Evolutionary conservation across 2,888 invertebrate genomes (phyloP).

Genomic region (Carabus problematicus): DNA sequence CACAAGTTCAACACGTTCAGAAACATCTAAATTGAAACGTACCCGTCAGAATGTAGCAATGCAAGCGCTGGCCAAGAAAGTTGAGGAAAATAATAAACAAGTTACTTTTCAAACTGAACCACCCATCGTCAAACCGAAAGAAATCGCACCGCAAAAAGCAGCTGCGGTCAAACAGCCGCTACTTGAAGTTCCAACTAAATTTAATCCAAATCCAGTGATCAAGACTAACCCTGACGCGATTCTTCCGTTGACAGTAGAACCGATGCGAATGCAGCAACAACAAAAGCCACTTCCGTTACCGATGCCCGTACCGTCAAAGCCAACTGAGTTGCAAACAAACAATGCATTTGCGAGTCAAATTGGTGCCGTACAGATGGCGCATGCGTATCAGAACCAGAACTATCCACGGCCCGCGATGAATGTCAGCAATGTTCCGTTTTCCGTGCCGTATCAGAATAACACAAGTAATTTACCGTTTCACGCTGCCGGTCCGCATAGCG

Average conservation of each 20-base stretch:
- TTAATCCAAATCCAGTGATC: slow-evolving; percentile 27
- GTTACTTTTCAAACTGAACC: slow-evolving; percentile 52
- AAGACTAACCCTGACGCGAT: not conserved
- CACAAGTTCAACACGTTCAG: slow-evolving; percentile 36
- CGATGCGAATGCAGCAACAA: slow-evolving; percentile 8
- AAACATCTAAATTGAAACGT: slow-evolving; percentile 56
- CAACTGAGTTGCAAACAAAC: too few relatives aligned
- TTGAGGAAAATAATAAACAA: slow-evolving; percentile 74
- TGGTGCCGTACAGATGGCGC: not conserved
- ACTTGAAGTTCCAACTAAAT: slow-evolving; percentile 3
- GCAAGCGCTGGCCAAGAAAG: slow-evolving; percentile 76
- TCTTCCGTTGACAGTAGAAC: slow-evolving; percentile 9
- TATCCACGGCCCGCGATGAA: slow-evolving; percentile 6
- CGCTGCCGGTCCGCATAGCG: not conserved
- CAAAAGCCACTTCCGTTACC: not conserved
- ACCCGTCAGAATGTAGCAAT: slow-evolving; percentile 81
- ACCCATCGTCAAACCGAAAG: slow-evolving; percentile 18
- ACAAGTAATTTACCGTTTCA: not conserved
- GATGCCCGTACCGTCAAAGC: not conserved
- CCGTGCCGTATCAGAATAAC: slow-evolving; percentile 9
- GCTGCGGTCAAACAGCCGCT: not conserved
- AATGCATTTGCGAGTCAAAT: too few relatives aligned
- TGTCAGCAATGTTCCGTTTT: slow-evolving; percentile 15
- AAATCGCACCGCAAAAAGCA: not conserved
- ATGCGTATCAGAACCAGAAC: not conserved